Conservation (phyloP, 2,888 invertebrate species). For the Philaethria dido region DNA sequence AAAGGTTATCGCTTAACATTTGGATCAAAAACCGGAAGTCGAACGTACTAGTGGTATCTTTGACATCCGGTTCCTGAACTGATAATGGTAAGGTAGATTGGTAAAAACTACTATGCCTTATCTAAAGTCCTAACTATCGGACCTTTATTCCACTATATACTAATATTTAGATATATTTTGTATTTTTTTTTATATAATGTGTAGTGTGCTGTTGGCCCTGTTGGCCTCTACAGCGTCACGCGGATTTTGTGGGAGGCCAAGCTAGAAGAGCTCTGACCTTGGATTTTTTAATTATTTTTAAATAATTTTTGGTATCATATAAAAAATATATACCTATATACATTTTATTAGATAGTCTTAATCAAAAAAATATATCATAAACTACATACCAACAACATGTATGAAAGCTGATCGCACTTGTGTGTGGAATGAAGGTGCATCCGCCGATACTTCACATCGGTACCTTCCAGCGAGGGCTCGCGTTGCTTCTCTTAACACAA, state of each 20-base stretch:
- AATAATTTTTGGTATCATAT: too few relatives aligned
- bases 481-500: conserved; percentile 87
- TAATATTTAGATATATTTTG: background rate
- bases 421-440: conserved; percentile 88
- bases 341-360: too few relatives aligned
- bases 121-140: background rate
- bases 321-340: too few relatives aligned
- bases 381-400: conserved; percentile 88
- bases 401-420: conserved; percentile 86
- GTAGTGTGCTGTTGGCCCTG: too few relatives aligned
- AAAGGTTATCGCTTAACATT: conserved; percentile 3
- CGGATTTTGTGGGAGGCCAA: too few relatives aligned
- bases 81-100: too few relatives aligned
- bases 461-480: conserved; percentile 87
- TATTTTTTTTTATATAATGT: background rate
- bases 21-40: conserved; percentile 4
- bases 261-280: too few relatives aligned
- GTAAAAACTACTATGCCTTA: background rate
- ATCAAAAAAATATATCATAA: background rate
- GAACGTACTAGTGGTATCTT: background rate
- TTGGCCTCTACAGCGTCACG: too few relatives aligned
- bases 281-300: too few relatives aligned
- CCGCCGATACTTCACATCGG: conserved; percentile 89
- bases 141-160: background rate
- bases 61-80: background rate